phyloP scores from a whole-genome alignment of 1,140 invertebrate species.

The Anthonomus grandis region DNA sequence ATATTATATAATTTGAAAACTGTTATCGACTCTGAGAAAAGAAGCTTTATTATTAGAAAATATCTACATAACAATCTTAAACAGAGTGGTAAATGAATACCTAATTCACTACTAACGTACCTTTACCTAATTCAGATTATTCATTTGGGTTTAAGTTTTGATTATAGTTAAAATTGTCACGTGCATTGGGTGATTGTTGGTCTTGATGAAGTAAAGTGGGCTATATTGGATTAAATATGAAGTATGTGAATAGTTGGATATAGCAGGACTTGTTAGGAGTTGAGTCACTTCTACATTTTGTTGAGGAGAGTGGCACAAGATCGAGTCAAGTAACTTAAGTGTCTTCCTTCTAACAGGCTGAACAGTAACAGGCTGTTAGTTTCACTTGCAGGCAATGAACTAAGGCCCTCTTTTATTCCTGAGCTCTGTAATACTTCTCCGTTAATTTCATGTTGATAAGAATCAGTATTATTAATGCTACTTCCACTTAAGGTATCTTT shows the following conservation, averaged over 20 bases:
- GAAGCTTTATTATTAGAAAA: no score
- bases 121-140: no score
- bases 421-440: background rate
- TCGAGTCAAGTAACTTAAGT: background rate
- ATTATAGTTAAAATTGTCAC: no score
- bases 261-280: background rate
- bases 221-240: background rate
- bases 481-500: background rate
- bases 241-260: background rate
- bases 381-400: background rate
- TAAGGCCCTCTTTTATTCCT: background rate
- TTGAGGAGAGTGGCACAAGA: background rate
- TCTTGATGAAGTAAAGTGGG: no score
- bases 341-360: background rate
- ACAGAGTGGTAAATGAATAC: no score
- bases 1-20: no score
- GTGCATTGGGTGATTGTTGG: no score
- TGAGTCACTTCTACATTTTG: background rate
- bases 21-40: no score
- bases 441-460: background rate
- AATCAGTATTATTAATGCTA: background rate
- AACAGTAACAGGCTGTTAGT: background rate
- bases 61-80: no score
- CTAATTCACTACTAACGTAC: no score
- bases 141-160: no score